Evolutionary conservation across 2,888 invertebrate genomes (phyloP), one percentile per base, ranked within the genome.

Genomic region (Hecatera dysodea): DNA sequence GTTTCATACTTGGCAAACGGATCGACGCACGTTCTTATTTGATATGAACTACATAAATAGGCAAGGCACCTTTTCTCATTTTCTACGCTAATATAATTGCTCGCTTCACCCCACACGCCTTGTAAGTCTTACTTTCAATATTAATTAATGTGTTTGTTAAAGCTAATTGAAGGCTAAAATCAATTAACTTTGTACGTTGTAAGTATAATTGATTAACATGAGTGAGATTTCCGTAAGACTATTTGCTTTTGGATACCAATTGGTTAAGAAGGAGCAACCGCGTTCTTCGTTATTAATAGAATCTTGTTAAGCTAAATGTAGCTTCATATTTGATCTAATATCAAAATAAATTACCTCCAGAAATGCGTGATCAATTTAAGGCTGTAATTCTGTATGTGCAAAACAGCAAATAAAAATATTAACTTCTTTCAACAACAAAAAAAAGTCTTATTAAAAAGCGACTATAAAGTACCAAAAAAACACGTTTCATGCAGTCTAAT

Each of bases 81-180:
- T 33, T 46, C 36, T 44, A 50, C 46, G 22, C 50, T 24, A 52
- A 63, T 68, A 63, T 68, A 46, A 68, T 66, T 62, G 46, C 55
- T 33, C 19, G 11, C n/a, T 60, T 68, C 46, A 12, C 75, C 50
- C 59, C 27, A 53, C 17, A 56, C 11, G 36, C 15, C 46, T 62
- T 64, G 63, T 67, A 57, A 48, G 52, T 50, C 52, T 74, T 52
- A 70, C 57, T 42, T 66, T 77, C 65, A 63, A 59, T 73, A 78
- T 80, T 69, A 83, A 80, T 83, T 75, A 75, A 60, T 53, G 8
- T 50, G 53, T 67, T 72, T 72, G 75, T 75, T 75, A 15, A 68
- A 75, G 64, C 22, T 60, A 80, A 80, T 72, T 82, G 64, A 67
- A 71, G 24, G 46, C n/a, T 68, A 44, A 67, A 70, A 66, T 80